Conservation (phyloP, 2,113 vertebrate genomes). For the Xenopus laevis region DNA sequence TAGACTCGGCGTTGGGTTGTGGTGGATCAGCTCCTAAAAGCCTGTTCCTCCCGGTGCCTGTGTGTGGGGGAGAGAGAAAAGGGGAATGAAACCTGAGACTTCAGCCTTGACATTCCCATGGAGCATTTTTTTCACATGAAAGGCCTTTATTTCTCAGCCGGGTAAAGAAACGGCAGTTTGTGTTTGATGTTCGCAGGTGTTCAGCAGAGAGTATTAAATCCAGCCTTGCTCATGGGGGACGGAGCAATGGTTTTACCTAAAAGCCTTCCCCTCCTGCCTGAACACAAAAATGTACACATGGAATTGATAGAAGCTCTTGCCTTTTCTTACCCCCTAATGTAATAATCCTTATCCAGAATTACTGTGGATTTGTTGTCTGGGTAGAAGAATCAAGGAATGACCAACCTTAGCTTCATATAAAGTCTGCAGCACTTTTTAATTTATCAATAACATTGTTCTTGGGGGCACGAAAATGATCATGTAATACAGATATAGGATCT, state of each 20-base stretch:
- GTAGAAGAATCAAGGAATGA: too few relatives aligned
- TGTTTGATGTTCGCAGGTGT: conserved; percentile 91
- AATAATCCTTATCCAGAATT: neutral
- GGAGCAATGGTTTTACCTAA: conserved; percentile 43
- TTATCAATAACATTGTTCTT: too few relatives aligned
- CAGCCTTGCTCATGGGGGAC: conserved; percentile 59
- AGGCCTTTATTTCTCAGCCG: conserved; percentile 76
- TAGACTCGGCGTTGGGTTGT: too few relatives aligned
- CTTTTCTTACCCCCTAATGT: neutral
- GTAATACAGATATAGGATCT: too few relatives aligned
- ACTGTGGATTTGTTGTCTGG: neutral
- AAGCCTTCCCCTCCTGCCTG: conserved; percentile 17
- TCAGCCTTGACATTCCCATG: conserved; percentile 70
- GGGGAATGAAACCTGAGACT: conserved; percentile 86
- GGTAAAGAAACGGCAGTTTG: conserved; percentile 72
- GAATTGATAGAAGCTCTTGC: conserved; percentile 26
- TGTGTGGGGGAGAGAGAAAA: conserved; percentile 47
- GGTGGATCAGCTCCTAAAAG: too few relatives aligned
- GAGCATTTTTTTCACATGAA: conserved; percentile 79
- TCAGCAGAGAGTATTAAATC: conserved; percentile 79
- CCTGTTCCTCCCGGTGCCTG: too few relatives aligned
- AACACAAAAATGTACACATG: conserved; percentile 5
- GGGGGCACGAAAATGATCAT: too few relatives aligned
- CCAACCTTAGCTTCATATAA: too few relatives aligned
- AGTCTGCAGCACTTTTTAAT: too few relatives aligned